Base-by-base conservation (phyloP, 2,888 invertebrate genomes). In the Amiota minor region DNA sequence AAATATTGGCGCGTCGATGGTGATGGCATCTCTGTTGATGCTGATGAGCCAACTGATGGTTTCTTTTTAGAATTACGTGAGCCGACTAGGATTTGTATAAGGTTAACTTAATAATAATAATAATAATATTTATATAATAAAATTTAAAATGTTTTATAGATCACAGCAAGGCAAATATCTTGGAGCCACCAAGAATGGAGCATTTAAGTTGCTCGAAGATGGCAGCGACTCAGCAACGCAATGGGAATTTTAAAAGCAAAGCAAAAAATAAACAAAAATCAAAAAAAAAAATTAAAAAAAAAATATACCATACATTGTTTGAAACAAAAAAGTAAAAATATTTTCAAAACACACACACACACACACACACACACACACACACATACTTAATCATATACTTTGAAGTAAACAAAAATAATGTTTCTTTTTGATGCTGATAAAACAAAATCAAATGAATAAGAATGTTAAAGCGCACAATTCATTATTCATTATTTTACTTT, bases 1-100 rank as follows among this genome's bases (percentile, higher is more conserved):
- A 97, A 97, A 89, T 98, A 97, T 91, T 98, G 98, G 97, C 95
- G 96, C 89, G 94, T 96, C 72, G 95, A 96, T 88, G 94, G 95
- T 82, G 98, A 98, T 89, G 93, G 94, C 72, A 94, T 98, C 73
- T 93, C 94, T 50, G 96, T 97, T 75, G 98, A 97, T 90, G 93
- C 95, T 45, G 96, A 97, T 85, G 89, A 92, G 20, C 94, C 97
- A 18, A 91, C 93, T 65, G 93, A 94, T 85, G 95, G 96, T 70
- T 98, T 98, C 92, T 95, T 95, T 89, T 92, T 98, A 86, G 98
- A 98, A 91, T 92, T 98, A 85, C 94, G 97, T 81, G 97, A 97
- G 90, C 97, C 97, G 47, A 97, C 97, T 78, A 93, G 96, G 85
- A 94, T 98, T 87, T 95, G 96, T 91, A 97, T 98, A 91, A 96